phyloP scores from a whole-genome alignment of 1,140 invertebrate species.

The Acromyrmex charruanus region DNA sequence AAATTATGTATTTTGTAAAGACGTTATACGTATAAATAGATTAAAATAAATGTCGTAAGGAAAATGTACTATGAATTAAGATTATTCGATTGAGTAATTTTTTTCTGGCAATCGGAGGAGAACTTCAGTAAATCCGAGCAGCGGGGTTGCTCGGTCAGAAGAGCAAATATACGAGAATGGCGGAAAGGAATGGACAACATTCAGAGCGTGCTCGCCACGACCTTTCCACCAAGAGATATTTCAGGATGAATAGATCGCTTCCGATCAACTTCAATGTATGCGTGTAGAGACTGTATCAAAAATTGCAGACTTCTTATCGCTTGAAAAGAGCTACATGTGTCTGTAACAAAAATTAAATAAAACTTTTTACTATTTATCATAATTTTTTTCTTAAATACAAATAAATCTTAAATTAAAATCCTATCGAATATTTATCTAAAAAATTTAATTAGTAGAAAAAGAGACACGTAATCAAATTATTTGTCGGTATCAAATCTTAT shows the following conservation, averaged over 20 bases:
- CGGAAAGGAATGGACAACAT: slow-evolving; percentile 35
- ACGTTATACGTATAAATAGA: not conserved
- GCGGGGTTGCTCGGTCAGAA: slow-evolving; percentile 49
- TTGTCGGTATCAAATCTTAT: not conserved
- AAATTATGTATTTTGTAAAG: not conserved
- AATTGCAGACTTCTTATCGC: not conserved
- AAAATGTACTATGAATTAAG: slow-evolving; percentile 31
- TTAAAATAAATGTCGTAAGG: slow-evolving; percentile 27
- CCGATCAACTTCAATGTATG: slow-evolving; percentile 54
- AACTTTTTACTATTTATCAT: not conserved
- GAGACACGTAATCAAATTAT: not conserved
- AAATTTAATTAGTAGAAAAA: not conserved
- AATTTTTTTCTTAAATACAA: not conserved
- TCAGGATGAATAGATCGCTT: slow-evolving; percentile 61
- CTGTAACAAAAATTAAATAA: not conserved
- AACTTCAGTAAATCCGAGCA: slow-evolving; percentile 57
- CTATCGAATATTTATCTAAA: not conserved
- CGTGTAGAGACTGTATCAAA: slow-evolving; percentile 41
- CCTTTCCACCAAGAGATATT: slow-evolving; percentile 69
- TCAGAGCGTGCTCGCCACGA: slow-evolving; percentile 39
- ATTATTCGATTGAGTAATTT: slow-evolving; percentile 71
- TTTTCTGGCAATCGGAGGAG: slow-evolving; percentile 50
- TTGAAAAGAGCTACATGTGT: not conserved
- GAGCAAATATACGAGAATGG: slow-evolving; percentile 49
- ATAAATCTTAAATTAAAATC: not conserved